Evolutionary conservation across 2,797 vertebrate species (phyloP).

Genomic region (Brotogeris chrysoptera): DNA sequence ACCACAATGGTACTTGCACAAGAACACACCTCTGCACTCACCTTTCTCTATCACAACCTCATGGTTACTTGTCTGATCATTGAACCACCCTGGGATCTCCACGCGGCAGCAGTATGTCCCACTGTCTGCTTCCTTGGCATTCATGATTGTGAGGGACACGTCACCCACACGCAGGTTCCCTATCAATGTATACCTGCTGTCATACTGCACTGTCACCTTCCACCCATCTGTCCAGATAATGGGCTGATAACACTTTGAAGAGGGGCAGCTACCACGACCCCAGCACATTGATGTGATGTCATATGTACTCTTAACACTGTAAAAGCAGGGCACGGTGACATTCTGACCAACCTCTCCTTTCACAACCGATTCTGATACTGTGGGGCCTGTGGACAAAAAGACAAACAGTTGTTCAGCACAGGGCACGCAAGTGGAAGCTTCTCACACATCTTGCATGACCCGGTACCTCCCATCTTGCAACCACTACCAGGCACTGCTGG

Average conservation of each 20-base stretch:
- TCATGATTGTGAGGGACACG: conserved; percentile 81
- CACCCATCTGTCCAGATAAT: conserved; percentile 76
- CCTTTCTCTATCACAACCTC: conserved; percentile 75
- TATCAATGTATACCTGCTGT: conserved; percentile 74
- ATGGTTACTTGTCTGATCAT: conserved; percentile 70
- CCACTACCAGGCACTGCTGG: neutral
- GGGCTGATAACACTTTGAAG: conserved; percentile 35
- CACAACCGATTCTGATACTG: neutral
- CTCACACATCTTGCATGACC: rapidly evolving
- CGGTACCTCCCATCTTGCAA: neutral
- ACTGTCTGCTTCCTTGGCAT: conserved; percentile 68
- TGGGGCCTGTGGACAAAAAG: conserved; percentile 14
- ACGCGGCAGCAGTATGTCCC: conserved; percentile 87
- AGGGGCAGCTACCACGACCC: conserved; percentile 77
- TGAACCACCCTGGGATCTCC: conserved; percentile 78
- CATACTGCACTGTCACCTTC: conserved; percentile 24
- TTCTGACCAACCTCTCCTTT: conserved; percentile 71
- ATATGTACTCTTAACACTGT: rapidly evolving
- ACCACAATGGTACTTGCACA: neutral
- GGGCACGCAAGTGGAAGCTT: neutral
- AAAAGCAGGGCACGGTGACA: conserved; percentile 75
- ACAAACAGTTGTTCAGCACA: neutral
- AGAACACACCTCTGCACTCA: conserved; percentile 41
- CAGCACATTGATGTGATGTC: conserved; percentile 78
- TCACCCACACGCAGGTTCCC: conserved; percentile 67